phyloP scores from a whole-genome alignment of 2,888 invertebrate species.

The Scaptomyza polygonia region DNA sequence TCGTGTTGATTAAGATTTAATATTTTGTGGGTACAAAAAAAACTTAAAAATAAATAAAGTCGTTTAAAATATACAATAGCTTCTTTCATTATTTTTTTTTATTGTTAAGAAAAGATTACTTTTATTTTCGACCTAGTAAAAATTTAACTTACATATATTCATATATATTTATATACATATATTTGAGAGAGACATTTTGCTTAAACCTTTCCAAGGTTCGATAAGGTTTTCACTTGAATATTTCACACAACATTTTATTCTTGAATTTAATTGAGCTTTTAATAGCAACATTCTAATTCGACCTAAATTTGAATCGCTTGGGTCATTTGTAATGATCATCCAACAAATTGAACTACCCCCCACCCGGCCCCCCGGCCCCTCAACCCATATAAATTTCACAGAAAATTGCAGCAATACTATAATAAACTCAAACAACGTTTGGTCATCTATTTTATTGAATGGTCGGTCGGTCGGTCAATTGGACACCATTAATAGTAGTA shows the following conservation, averaged over 20 bases:
- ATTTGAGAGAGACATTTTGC: no score
- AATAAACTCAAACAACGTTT: constrained; percentile 41
- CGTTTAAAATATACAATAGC: no score
- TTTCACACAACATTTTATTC: neutral
- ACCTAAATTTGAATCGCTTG: constrained; percentile 16
- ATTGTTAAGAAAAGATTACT: no score
- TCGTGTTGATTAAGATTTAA: no score
- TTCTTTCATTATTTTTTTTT: no score
- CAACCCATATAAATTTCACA: constrained; percentile 36
- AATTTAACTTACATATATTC: no score
- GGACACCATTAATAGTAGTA: constrained; percentile 56
- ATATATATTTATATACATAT: no score
- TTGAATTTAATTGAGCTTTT: neutral
- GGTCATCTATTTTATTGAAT: constrained; percentile 55
- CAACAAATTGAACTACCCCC: constrained; percentile 51
- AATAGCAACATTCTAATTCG: constrained; percentile 4
- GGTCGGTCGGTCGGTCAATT: constrained; percentile 59
- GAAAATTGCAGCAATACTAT: constrained; percentile 19
- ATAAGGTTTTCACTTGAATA: neutral
- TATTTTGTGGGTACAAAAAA: no score
- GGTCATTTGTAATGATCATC: constrained; percentile 36
- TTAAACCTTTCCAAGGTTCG: no score
- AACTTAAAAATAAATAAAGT: no score
- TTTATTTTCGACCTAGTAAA: no score
- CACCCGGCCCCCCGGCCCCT: no score